phyloP scores from a whole-genome alignment of 2,888 invertebrate species.

The Zaprionus lineosus region DNA sequence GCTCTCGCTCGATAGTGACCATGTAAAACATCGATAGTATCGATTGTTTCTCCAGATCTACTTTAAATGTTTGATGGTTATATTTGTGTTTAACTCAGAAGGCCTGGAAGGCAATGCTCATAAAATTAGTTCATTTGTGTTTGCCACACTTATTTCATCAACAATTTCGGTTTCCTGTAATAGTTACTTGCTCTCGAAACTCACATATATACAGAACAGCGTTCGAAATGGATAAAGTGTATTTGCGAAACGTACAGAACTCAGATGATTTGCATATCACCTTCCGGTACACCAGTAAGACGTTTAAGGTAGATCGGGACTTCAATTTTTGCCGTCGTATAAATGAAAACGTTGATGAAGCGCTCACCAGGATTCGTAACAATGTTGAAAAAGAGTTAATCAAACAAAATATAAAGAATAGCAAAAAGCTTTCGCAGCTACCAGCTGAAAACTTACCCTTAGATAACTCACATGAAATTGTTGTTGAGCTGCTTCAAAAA shows the following conservation, averaged over 20 bases:
- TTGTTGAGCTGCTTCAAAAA: slow-evolving; percentile 61
- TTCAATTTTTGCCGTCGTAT: slow-evolving; percentile 89
- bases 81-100: not conserved
- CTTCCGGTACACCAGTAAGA: slow-evolving; percentile 84
- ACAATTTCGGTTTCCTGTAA: not conserved
- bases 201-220: slow-evolving; percentile 34
- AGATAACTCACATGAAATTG: slow-evolving; percentile 49
- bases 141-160: slow-evolving; percentile 16
- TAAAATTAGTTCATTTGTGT: slow-evolving; percentile 5
- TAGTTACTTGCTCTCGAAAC: not conserved
- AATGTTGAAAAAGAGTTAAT: slow-evolving; percentile 87
- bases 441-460: not conserved
- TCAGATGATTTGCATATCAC: slow-evolving; percentile 84
- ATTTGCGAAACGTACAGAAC: slow-evolving; percentile 84
- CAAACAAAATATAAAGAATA: slow-evolving; percentile 82
- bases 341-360: slow-evolving; percentile 85
- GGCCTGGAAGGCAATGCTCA: slow-evolving; percentile 34
- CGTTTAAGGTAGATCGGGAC: slow-evolving; percentile 85
- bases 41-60: too few relatives aligned
- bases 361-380: slow-evolving; percentile 85
- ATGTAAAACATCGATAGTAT: too few relatives aligned
- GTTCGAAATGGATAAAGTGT: slow-evolving; percentile 85
- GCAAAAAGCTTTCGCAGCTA: slow-evolving; percentile 24
- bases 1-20: too few relatives aligned
- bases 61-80: too few relatives aligned